Percentiles rank a stretch among this genome's conserved stretches.
Evolutionary conservation across 2,113 vertebrate species (phyloP).

Genomic region (Fukomys damarensis): DNA sequence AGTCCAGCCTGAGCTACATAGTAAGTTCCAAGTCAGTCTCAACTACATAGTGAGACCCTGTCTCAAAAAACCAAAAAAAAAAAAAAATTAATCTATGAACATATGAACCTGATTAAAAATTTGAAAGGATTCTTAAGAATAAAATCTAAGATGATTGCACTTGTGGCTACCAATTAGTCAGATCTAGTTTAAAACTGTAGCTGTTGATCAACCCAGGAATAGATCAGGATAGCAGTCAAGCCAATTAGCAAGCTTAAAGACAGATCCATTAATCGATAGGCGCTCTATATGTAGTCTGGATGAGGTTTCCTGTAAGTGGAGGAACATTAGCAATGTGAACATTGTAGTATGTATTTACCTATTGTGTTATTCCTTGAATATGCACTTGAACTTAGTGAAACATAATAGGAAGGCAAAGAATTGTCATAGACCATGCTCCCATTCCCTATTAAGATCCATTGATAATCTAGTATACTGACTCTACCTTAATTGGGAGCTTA

Average conservation of each 20-base stretch:
- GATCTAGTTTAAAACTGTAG: neutral
- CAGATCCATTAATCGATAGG: neutral
- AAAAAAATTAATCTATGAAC: slow-evolving; percentile 17
- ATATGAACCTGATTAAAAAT: slow-evolving; percentile 26
- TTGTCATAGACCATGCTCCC: neutral
- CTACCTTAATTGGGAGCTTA: neutral
- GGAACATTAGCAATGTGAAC: neutral
- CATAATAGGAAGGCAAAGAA: neutral
- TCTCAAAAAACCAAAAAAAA: too few relatives aligned
- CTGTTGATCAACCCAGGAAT: neutral
- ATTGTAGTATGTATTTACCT: neutral
- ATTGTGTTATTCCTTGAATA: neutral
- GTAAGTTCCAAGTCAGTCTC: too few relatives aligned
- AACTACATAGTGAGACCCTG: too few relatives aligned
- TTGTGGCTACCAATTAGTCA: neutral
- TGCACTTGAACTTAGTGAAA: neutral
- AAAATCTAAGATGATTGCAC: neutral
- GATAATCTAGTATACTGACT: neutral
- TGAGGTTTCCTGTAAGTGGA: neutral
- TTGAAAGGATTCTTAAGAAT: neutral
- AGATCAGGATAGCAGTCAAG: neutral
- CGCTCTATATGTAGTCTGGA: neutral
- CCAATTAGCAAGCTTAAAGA: neutral
- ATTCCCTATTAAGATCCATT: slow-evolving; percentile 28
- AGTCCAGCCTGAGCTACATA: too few relatives aligned